Conservation (phyloP, 2,888 invertebrate species). For the Sinodicranocentrus sp. region DNA sequence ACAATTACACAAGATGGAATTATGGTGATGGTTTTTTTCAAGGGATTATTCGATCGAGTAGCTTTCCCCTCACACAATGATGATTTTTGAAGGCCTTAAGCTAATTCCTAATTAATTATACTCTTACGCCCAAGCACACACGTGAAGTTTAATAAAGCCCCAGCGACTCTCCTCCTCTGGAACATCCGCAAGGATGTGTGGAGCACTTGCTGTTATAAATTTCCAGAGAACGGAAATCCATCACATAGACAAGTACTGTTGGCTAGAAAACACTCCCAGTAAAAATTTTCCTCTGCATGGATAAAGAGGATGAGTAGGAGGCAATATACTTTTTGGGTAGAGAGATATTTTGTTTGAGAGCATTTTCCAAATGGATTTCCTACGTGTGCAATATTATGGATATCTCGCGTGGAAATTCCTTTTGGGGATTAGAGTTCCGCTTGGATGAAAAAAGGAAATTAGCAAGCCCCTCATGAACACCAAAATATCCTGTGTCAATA, state of each 20-base stretch:
- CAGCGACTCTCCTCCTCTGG: no score
- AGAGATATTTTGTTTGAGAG: no score
- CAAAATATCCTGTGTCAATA: conserved; percentile 67
- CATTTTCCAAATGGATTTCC: not conserved
- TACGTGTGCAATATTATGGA: conserved; percentile 23
- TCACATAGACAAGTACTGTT: no score
- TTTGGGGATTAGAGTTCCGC: conserved; percentile 67
- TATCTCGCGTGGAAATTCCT: conserved; percentile 63
- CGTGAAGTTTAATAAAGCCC: no score
- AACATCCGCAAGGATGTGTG: no score
- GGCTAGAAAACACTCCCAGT: no score
- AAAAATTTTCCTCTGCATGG: no score
- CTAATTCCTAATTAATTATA: conserved; percentile 63
- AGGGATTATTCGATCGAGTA: not conserved
- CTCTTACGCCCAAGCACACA: no score
- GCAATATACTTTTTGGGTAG: no score
- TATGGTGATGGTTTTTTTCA: conserved; percentile 22
- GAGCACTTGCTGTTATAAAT: no score
- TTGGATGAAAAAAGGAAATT: conserved; percentile 64
- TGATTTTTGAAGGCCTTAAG: conserved; percentile 35
- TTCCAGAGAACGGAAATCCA: no score
- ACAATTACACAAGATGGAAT: conserved; percentile 46
- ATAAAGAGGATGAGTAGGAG: no score
- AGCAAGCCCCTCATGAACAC: conserved; percentile 68
- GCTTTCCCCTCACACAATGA: conserved; percentile 8